Base-by-base conservation (phyloP, 2,888 invertebrate genomes). In the Drosophila peninsularis region DNA sequence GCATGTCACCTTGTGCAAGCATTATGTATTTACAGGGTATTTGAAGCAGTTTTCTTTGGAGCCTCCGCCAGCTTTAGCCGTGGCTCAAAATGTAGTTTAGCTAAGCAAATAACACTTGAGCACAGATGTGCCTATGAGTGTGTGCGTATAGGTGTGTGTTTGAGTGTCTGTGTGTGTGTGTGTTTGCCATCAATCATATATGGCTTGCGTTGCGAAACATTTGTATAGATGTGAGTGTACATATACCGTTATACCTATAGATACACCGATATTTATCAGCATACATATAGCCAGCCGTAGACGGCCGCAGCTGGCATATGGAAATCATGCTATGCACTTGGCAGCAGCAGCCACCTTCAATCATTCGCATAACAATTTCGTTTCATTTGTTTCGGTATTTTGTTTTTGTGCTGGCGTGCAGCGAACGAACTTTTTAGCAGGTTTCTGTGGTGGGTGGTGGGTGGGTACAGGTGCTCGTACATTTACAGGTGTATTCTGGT, bases 301-400 rank as follows among this genome's bases (percentile, higher is more conserved):
- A 37, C 10, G 52, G 58, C 37, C 55, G 39, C 49, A 63, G 56
- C 44, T 64, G 75, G n/a, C 75, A 61, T 54, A 64, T 54, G 70
- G 63, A 75, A 75, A 75, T 69, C 42, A 34, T 57, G 61, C 52
- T 64, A 62, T 70, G 74, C 75, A 62, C 50, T 74, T 75, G 56
- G 68, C 74, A 68, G 62, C 74, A 68, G 62, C 62, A 39, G 52
- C 27, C 32, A 44, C 32, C 52, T 57, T 49, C 50, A 27, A 34
- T 45, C 41, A 37, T 58, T 36, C 62, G 32, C 36, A 36, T 24
- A 32, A 19, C 45, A 30, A 41, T 44, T 32, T 60, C 68, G 37
- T 45, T 68, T 68, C 56, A 53, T 61, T 74, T 74, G 60, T 44
- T 53, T 49, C 60, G 61, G 9, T 30, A 2, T 30, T 30, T 30